A percentile compares a stretch with the other conserved stretches of the same genome.
Evolutionary conservation across 2,113 vertebrate species (phyloP).

Genomic region (Camarhynchus parvulus): DNA sequence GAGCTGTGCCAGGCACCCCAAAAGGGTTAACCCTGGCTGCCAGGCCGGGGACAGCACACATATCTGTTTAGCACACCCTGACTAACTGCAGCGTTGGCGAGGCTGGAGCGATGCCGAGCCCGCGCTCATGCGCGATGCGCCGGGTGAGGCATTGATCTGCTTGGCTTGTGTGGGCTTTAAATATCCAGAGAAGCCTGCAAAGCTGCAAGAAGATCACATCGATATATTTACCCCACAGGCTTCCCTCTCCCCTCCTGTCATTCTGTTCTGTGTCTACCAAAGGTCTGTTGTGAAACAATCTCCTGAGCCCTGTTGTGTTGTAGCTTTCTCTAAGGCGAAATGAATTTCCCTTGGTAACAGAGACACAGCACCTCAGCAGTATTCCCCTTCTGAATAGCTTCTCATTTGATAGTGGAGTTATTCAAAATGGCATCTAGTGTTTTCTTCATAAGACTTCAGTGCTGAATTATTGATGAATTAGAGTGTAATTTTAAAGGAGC

Average conservation of each 20-base stretch:
- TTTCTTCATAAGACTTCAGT: not conserved
- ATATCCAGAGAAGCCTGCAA: conserved; percentile 28
- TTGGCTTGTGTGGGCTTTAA: not conserved
- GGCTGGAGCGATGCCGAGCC: not conserved
- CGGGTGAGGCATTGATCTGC: conserved; percentile 12
- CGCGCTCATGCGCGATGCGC: not conserved
- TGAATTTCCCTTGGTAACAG: not conserved
- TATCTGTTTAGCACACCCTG: not conserved
- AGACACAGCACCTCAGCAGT: not conserved
- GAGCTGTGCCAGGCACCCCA: not conserved
- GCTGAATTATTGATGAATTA: conserved; percentile 57
- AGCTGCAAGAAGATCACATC: conserved; percentile 53
- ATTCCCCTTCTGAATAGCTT: conserved; percentile 4
- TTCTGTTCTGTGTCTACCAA: not conserved
- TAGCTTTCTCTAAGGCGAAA: not conserved
- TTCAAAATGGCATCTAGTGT: conserved; percentile 52
- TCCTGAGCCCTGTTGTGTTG: not conserved
- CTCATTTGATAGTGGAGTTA: conserved; percentile 11
- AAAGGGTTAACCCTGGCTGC: not conserved
- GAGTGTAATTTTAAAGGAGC: conserved; percentile 25
- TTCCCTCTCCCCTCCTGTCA: not conserved
- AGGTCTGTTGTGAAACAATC: conserved; percentile 41
- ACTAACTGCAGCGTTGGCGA: not conserved
- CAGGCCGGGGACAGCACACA: not conserved
- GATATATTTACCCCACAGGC: conserved; percentile 39